phyloP scores from a whole-genome alignment of 2,888 invertebrate genomes.

The Acanthosepion pharaonis region DNA sequence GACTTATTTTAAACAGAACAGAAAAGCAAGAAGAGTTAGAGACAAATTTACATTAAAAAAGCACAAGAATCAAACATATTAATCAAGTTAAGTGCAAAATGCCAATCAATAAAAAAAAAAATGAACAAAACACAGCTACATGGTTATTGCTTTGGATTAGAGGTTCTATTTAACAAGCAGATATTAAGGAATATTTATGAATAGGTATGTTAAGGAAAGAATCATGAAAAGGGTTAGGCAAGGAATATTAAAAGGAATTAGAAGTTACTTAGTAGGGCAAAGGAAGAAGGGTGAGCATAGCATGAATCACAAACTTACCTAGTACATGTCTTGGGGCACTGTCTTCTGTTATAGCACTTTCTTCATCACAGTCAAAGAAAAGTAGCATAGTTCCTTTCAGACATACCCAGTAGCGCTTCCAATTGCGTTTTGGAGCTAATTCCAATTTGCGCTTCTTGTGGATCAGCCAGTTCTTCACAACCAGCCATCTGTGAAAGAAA shows the following conservation, averaged over 20 bases:
- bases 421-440: constrained; percentile 93
- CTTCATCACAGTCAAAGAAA: constrained; percentile 81
- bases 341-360: constrained; percentile 65
- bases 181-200: neutral
- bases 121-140: neutral
- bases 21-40: neutral
- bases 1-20: neutral
- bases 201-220: neutral
- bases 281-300: neutral
- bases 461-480: constrained; percentile 97
- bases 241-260: neutral
- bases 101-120: neutral
- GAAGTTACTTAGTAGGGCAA: neutral
- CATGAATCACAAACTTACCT: constrained; percentile 58
- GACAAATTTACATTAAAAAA: neutral
- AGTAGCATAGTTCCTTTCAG: constrained; percentile 95
- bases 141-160: neutral
- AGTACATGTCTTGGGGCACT: constrained; percentile 71
- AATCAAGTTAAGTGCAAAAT: neutral
- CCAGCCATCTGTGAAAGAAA: constrained; percentile 84
- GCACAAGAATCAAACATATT: neutral
- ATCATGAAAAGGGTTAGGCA: neutral
- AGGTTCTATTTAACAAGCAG: neutral
- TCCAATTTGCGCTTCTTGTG: constrained; percentile 97
- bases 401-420: constrained; percentile 99